phyloP scores from a whole-genome alignment of 2,113 vertebrate genomes.

The Thomomys bottae region DNA sequence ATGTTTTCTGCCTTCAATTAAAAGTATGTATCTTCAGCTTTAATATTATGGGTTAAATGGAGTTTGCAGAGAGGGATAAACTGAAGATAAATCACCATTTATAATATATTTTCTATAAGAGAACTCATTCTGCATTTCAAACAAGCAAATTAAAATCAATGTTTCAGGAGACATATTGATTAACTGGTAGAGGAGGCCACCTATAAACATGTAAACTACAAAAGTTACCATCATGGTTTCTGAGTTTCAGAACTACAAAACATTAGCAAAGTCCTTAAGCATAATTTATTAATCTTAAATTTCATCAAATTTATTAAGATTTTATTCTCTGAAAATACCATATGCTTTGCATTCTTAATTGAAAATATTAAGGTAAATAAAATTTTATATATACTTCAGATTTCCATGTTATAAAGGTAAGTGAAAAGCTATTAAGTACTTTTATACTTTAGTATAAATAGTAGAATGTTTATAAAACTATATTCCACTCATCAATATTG shows the following conservation, averaged over 20 bases:
- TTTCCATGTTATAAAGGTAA: neutral
- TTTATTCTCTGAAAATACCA: constrained; percentile 19
- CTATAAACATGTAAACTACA: neutral
- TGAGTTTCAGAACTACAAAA: neutral
- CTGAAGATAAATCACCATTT: constrained; percentile 28
- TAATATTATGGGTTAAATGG: neutral
- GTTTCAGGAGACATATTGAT: constrained; percentile 25
- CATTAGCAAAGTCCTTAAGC: neutral
- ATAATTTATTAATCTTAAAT: constrained; percentile 13
- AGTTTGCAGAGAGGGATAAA: constrained; percentile 29
- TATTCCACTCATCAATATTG: neutral
- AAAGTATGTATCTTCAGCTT: constrained; percentile 33
- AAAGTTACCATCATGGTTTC: constrained; percentile 23
- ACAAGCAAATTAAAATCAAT: neutral
- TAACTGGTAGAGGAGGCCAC: neutral
- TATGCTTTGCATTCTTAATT: neutral
- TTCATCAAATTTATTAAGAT: constrained; percentile 15
- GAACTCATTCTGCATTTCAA: constrained; percentile 43
- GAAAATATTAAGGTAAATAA: constrained; percentile 41
- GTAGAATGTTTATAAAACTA: neutral
- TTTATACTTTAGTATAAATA: neutral
- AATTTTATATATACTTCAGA: constrained; percentile 2
- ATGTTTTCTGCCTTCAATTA: constrained; percentile 31
- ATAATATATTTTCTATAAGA: neutral
- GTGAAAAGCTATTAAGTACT: constrained; percentile 9